phyloP scores from a whole-genome alignment of 2,113 vertebrate genomes.

The Seriola rivoliana region DNA sequence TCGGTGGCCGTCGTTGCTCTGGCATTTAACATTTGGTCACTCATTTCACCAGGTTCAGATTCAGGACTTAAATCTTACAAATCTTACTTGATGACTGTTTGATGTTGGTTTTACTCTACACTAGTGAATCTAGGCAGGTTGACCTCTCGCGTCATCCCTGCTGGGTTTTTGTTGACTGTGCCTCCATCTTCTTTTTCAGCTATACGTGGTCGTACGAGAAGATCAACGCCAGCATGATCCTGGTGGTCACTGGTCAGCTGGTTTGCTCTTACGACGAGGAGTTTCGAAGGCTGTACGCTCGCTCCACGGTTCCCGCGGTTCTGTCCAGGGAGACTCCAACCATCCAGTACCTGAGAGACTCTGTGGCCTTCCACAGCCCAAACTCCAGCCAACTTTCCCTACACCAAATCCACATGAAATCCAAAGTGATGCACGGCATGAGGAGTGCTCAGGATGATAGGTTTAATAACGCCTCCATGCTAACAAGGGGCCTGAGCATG shows the following conservation, averaged over 20 bases:
- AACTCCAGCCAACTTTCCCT: slow-evolving; percentile 87
- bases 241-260: slow-evolving; percentile 92
- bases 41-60: no score
- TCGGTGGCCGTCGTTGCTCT: no score
- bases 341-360: slow-evolving; percentile 60
- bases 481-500: slow-evolving; percentile 84
- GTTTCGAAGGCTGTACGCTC: slow-evolving; percentile 91
- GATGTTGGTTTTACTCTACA: no score
- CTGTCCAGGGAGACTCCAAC: slow-evolving; percentile 70
- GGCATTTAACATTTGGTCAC: no score
- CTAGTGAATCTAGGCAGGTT: not conserved
- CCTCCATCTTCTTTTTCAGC: slow-evolving; percentile 75
- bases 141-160: not conserved
- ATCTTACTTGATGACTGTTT: no score
- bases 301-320: slow-evolving; percentile 84
- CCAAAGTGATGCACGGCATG: slow-evolving; percentile 71
- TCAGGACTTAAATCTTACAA: no score
- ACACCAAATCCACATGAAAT: slow-evolving; percentile 83
- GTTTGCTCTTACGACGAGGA: slow-evolving; percentile 93
- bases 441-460: slow-evolving; percentile 75
- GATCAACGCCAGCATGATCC: slow-evolving; percentile 93
- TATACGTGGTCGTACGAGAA: slow-evolving; percentile 96
- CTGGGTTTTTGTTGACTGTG: not conserved
- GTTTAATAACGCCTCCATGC: slow-evolving; percentile 72
- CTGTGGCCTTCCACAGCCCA: slow-evolving; percentile 81